phyloP scores from a whole-genome alignment of 2,888 invertebrate genomes.

The Calliopum simillimum region DNA sequence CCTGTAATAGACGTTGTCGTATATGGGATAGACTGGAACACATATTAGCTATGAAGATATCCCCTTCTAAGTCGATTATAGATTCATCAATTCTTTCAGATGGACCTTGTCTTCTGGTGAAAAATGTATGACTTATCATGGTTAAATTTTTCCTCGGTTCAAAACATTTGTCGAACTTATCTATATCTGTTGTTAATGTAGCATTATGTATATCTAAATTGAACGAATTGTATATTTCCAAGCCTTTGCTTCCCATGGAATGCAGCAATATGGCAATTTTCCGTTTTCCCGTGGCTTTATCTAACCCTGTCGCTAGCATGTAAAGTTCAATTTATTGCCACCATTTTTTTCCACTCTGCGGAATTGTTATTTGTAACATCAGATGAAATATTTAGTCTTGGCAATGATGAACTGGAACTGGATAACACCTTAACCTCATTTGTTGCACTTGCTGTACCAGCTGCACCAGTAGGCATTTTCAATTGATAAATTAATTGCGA shows the following conservation, averaged over 20 bases:
- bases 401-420: too few relatives aligned
- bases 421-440: too few relatives aligned
- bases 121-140: slow-evolving; percentile 26
- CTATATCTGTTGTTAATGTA: too few relatives aligned
- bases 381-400: slow-evolving; percentile 5
- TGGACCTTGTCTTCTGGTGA: slow-evolving; percentile 4
- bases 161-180: slow-evolving; percentile 16
- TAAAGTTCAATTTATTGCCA: slow-evolving; percentile 25
- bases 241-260: slow-evolving; percentile 4
- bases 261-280: slow-evolving; percentile 28
- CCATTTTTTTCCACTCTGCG: slow-evolving; percentile 22
- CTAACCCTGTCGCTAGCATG: not conserved
- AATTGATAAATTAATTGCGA: too few relatives aligned
- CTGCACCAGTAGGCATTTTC: too few relatives aligned
- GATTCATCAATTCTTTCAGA: slow-evolving; percentile 20
- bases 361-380: slow-evolving; percentile 24
- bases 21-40: slow-evolving; percentile 22
- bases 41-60: slow-evolving; percentile 32
- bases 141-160: slow-evolving; percentile 22
- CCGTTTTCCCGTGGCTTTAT: slow-evolving; percentile 6
- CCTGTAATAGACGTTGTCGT: slow-evolving; percentile 31
- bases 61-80: slow-evolving; percentile 27
- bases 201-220: not conserved
- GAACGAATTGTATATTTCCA: slow-evolving; percentile 10
- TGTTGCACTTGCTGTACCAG: too few relatives aligned